Evolutionary conservation across 92 coral and sea anemone species (phyloP).

Genomic region (Ricordea florida): DNA sequence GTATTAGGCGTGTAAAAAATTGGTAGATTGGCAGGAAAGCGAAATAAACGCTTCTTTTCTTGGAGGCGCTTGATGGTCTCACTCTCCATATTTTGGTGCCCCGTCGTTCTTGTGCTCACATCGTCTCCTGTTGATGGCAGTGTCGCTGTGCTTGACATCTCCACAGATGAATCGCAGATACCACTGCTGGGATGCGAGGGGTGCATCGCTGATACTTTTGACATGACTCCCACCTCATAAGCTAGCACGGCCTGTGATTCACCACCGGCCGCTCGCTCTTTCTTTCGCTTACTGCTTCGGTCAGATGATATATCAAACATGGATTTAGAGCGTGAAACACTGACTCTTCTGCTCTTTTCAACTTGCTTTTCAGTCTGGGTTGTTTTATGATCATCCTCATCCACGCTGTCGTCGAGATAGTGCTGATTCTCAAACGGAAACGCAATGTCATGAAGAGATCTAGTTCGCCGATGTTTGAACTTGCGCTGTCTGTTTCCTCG

Average conservation of each 20-base stretch:
- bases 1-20: slow-evolving; percentile 54
- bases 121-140: no score
- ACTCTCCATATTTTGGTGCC: background rate
- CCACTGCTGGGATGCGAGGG: no score
- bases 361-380: background rate
- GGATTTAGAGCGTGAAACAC: slow-evolving; percentile 23
- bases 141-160: no score
- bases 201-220: no score
- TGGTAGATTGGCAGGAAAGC: slow-evolving; percentile 53
- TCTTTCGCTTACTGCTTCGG: background rate
- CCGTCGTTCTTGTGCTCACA: background rate
- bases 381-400: background rate
- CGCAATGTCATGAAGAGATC: slow-evolving; percentile 55
- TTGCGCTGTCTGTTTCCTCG: slow-evolving; percentile 4
- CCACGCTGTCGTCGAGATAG: background rate
- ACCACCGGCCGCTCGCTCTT: slow-evolving; percentile 23
- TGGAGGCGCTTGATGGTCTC: background rate
- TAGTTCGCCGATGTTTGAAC: slow-evolving; percentile 28
- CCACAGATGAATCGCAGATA: no score
- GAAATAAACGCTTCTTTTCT: slow-evolving; percentile 7
- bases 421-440: slow-evolving; percentile 17
- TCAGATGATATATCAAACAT: slow-evolving; percentile 1
- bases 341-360: background rate
- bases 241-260: background rate
- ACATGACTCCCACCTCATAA: no score